Evolutionary conservation across 2,888 invertebrate species (phyloP), one percentile per base, ranked within the genome.

Genomic region (Octonoba sinensis): DNA sequence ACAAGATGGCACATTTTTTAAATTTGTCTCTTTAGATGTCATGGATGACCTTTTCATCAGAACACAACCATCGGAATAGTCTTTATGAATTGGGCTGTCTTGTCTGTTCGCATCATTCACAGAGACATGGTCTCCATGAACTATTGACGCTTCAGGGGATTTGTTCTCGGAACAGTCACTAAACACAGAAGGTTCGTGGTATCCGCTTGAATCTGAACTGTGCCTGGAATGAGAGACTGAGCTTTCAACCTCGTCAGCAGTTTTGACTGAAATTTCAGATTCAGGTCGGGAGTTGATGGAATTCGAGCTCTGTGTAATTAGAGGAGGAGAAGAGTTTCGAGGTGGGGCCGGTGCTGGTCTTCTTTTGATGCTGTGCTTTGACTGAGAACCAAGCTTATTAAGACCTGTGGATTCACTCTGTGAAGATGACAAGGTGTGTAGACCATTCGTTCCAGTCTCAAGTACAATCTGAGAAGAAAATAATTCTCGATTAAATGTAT

Each of bases 181-280:
- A 66, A 91, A 89, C 69, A 92, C 91, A 11, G 92, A 92, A 0
- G 93, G 91, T 87, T 93, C 93, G 87, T 93, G 93, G 87, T 93
- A 93, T 0, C 93, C 93, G 77, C 92, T 92, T 85, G 93, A 93
- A 87, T 93, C 93, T 84, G 93, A 93, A 88, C 92, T 93, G 86
- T 93, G 93, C 84, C 93, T 90, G 57, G 93, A 93, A 90, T 93
- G 93, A 86, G 91, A 91, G 46, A 82, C 82, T 3, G 82, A 72
- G 82, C 79, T 64, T 84, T 85, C 82, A 82, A 86, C 77, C 85
- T 86, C 82, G 83, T 66, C 75, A 18, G 73, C 79, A 12, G 77
- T 76, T 22, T 82, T 82, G 1, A 71, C 66, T 3, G 82, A 77
- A 20, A 83, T 77, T 54, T 83, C 83, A 12, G 77, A 74, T 22